Base-by-base conservation (phyloP, 2,113 vertebrate genomes). In the Petrocephalus zakoni region DNA sequence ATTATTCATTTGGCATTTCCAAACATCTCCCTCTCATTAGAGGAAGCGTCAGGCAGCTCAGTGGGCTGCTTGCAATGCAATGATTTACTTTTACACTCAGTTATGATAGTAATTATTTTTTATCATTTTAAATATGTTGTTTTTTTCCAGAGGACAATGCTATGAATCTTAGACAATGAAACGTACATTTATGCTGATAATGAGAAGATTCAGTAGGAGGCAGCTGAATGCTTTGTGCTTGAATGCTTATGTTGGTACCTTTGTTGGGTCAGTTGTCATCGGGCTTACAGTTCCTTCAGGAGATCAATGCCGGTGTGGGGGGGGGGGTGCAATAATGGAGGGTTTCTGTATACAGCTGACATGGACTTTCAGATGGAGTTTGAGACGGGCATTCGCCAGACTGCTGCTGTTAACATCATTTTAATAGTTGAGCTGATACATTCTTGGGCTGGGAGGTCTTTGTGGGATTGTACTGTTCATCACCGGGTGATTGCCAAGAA, bases 11-110 rank as follows among this genome's bases (percentile, higher is more conserved):
- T 82, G 78, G 78, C 78, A 82, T 82, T 82, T 82, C 37, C 21
- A 82, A 82, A 49, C 37, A 19, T 82, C 78, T 49, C 81, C 46
- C 42, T n/a, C 81, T 83, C 81, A 83, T 83, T 49, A 83, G 42
- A n/a, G 21, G 46, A 55, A 55, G 51, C n/a, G 25, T 34, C 51
- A 34, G 17, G 25, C 13, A 10, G 9, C 51, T 13, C 84, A 55
- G 4, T 37, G 13, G 25, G 84, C 13, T 53, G 25, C 84, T 56
- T 29, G 49, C 84, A 85, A 51, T 55, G 29, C 25, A 55, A 86
- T 25, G 84, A 52, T 86, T 37, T 55, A 34, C 15, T 19, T 53
- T 86, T 55, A 55, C 2, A 55, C 49, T 55, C 1, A 9, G 6
- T 78, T 42, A 75, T 17, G 29, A 42, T 34, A 7, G 29, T 42